Conservation (phyloP, 30 jellyfish, hydroid and myxozoan genomes). For the Aurelia aurita region DNA sequence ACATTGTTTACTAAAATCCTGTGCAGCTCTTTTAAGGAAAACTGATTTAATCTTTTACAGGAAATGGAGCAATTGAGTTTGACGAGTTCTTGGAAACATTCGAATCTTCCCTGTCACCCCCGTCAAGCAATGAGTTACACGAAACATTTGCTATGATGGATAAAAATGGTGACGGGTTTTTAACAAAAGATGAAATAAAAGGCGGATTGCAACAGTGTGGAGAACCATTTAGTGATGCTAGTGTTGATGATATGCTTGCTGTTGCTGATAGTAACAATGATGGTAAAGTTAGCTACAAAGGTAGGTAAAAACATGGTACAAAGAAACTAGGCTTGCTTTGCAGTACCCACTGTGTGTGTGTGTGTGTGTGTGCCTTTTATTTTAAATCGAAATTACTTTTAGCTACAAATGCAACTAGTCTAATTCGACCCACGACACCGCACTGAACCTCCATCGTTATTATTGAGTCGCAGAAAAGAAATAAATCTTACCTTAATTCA, state of each 20-base stretch:
- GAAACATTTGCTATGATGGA: constrained; percentile 62
- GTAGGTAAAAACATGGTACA: constrained; percentile 4
- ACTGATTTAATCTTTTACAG: not conserved
- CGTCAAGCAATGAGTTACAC: constrained; percentile 56
- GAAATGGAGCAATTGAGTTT: constrained; percentile 74
- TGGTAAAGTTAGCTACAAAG: constrained; percentile 75
- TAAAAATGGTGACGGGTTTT: constrained; percentile 73
- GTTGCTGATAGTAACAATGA: constrained; percentile 69
- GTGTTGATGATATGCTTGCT: constrained; percentile 62
- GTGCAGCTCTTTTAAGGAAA: too few species aligned
- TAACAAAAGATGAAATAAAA: constrained; percentile 65
- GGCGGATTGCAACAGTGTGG: constrained; percentile 59
- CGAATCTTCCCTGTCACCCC: constrained; percentile 30
- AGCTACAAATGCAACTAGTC: too few species aligned
- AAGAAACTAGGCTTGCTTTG: too few species aligned
- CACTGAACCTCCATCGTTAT: too few species aligned
- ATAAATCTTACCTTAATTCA: too few species aligned
- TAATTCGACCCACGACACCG: too few species aligned
- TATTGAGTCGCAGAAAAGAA: too few species aligned
- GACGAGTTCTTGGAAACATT: constrained; percentile 61
- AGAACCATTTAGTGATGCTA: constrained; percentile 63
- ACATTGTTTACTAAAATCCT: too few species aligned
- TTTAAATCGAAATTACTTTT: too few species aligned
- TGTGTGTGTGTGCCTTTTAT: too few species aligned
- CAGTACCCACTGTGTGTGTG: too few species aligned